phyloP scores from a whole-genome alignment of 1,140 invertebrate species.

The Pollicipes pollicipes region DNA sequence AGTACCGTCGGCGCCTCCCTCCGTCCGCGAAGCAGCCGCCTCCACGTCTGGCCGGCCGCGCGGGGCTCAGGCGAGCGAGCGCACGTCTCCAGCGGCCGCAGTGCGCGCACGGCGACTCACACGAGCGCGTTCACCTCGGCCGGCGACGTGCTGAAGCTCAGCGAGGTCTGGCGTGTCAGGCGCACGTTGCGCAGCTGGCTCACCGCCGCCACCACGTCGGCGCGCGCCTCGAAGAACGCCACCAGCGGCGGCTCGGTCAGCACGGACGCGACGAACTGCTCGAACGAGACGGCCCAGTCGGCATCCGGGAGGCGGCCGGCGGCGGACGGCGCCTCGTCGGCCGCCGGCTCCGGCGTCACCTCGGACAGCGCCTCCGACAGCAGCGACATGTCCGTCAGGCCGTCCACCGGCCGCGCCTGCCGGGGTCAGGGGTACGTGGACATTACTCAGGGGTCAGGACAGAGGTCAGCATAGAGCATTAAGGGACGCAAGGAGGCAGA shows the following conservation, averaged over 20 bases:
- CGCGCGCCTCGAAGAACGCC: constrained; percentile 51
- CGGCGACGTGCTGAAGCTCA: not conserved
- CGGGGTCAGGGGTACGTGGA: constrained; percentile 1
- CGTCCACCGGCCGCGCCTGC: constrained; percentile 9
- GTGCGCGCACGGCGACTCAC: too few species aligned
- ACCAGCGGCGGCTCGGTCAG: constrained; percentile 53
- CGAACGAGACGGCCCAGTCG: constrained; percentile 62
- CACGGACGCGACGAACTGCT: constrained; percentile 72
- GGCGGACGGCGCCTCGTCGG: not conserved
- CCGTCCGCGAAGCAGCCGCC: too few species aligned
- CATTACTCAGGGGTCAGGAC: too few species aligned
- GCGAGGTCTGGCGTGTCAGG: not conserved
- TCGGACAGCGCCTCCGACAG: not conserved
- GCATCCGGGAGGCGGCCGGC: not conserved
- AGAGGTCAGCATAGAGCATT: too few species aligned
- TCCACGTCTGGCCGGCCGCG: too few species aligned
- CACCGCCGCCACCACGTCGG: constrained; percentile 36
- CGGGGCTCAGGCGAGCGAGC: too few species aligned
- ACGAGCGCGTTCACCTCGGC: too few species aligned
- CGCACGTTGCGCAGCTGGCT: constrained; percentile 21
- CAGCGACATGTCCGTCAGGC: not conserved
- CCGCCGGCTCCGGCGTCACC: not conserved
- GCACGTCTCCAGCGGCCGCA: too few species aligned
- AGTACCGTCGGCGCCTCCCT: too few species aligned
- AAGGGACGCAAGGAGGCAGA: too few species aligned